A percentile compares a stretch with the other conserved stretches of the same genome.
Evolutionary conservation across 2,888 invertebrate species (phyloP).

Genomic region (Poecilobothrus nobilitatus): DNA sequence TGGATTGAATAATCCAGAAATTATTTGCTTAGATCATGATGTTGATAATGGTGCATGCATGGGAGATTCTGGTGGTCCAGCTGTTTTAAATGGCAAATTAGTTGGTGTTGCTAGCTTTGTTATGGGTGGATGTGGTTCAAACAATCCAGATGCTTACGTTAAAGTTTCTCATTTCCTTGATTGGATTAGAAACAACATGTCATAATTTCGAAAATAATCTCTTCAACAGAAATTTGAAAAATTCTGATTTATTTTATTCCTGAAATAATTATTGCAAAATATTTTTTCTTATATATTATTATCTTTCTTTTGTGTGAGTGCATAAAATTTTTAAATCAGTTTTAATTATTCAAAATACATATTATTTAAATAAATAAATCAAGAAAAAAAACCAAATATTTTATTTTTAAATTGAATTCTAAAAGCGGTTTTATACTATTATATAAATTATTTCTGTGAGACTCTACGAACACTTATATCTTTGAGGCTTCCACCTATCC

Average conservation of each 20-base stretch:
- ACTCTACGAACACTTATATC: too few species aligned
- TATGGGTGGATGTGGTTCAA: constrained; percentile 29
- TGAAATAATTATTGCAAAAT: neutral
- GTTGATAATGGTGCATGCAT: constrained; percentile 31
- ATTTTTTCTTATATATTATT: too few species aligned
- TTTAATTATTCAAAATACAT: too few species aligned
- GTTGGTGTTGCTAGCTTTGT: constrained; percentile 37
- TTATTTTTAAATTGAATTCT: too few species aligned
- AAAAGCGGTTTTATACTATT: too few species aligned
- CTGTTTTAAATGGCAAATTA: constrained; percentile 31
- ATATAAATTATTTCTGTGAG: too few species aligned
- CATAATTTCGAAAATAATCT: constrained; percentile 16
- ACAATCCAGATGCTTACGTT: constrained; percentile 36
- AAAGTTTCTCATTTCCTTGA: constrained; percentile 27
- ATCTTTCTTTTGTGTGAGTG: too few species aligned
- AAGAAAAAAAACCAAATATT: too few species aligned
- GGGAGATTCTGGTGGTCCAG: constrained; percentile 40
- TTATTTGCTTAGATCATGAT: constrained; percentile 34
- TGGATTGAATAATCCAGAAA: constrained; percentile 24
- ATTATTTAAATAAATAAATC: too few species aligned
- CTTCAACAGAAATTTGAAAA: neutral
- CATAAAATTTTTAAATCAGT: too few species aligned
- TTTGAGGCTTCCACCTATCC: too few species aligned
- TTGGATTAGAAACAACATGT: constrained; percentile 30
- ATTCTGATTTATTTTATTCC: neutral